A percentile compares a stretch with the other conserved stretches of the same genome.
phyloP scores from a whole-genome alignment of 2,113 vertebrate genomes.

The Ochotona princeps region DNA sequence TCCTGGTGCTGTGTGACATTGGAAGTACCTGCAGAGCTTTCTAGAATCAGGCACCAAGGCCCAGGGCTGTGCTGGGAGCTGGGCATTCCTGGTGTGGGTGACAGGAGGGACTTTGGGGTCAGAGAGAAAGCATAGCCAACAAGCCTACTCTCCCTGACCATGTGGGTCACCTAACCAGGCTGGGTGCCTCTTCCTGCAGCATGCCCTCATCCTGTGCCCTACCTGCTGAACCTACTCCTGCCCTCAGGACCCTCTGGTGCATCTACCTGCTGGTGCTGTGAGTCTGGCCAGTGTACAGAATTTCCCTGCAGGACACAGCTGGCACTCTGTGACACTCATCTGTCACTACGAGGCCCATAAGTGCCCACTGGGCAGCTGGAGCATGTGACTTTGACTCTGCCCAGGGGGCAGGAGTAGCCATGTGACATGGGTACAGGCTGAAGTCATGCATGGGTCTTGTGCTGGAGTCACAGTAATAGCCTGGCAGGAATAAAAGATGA shows the following conservation, averaged over 20 bases:
- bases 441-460: conserved; percentile 83
- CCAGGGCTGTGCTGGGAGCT: too few relatives aligned
- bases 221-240: accelerated
- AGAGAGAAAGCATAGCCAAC: too few relatives aligned
- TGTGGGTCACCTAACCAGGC: background rate
- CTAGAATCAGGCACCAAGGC: background rate
- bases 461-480: conserved; percentile 91
- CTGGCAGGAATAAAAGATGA: conserved; percentile 80
- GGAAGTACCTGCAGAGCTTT: background rate
- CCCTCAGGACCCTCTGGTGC: background rate
- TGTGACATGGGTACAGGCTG: conserved; percentile 87
- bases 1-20: background rate
- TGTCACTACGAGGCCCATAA: conserved; percentile 86
- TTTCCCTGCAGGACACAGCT: conserved; percentile 90
- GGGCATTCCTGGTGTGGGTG: background rate
- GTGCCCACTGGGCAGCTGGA: conserved; percentile 91
- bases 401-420: conserved; percentile 93
- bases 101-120: too few relatives aligned
- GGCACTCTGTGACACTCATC: conserved; percentile 84
- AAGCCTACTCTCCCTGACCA: background rate
- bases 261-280: conserved; percentile 89
- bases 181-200: background rate
- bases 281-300: conserved; percentile 90
- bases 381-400: conserved; percentile 86
- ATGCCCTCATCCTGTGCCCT: background rate